Evolutionary conservation across 1,140 invertebrate species (phyloP).

Genomic region (Lepidotrigona ventralis): DNA sequence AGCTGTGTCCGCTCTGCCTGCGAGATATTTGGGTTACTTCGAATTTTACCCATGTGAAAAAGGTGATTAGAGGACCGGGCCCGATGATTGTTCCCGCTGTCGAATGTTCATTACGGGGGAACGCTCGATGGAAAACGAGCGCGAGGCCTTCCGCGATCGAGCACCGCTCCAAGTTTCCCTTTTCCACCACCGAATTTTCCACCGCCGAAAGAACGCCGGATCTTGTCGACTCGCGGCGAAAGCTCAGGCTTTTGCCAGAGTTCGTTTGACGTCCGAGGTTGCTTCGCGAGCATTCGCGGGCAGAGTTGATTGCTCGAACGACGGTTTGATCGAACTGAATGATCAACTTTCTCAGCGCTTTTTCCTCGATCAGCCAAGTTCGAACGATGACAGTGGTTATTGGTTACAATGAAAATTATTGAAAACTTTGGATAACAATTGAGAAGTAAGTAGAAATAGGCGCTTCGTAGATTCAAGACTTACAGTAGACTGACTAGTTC

Average conservation of each 20-base stretch:
- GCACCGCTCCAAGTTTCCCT: neutral
- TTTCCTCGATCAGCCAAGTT: neutral
- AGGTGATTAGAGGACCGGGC: constrained; percentile 47
- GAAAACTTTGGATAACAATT: too few relatives aligned
- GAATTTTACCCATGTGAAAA: constrained; percentile 52
- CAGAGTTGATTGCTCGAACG: neutral
- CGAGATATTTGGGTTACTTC: constrained; percentile 62
- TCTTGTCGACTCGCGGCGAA: neutral
- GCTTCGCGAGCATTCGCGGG: neutral
- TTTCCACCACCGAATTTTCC: neutral
- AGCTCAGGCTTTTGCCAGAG: neutral
- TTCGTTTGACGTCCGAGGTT: neutral
- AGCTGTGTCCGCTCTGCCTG: constrained; percentile 38
- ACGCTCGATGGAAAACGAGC: constrained; percentile 15
- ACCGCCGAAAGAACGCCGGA: neutral
- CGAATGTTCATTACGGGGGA: constrained; percentile 48
- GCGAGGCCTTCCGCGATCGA: neutral
- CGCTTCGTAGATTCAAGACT: too few relatives aligned
- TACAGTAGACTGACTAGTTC: too few relatives aligned
- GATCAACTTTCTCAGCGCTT: neutral
- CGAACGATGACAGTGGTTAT: neutral
- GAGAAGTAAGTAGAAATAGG: too few relatives aligned
- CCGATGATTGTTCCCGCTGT: constrained; percentile 41
- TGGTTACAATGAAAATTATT: neutral
- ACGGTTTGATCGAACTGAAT: neutral